phyloP scores from a whole-genome alignment of 2,797 vertebrate genomes.

The Varecia variegata region DNA sequence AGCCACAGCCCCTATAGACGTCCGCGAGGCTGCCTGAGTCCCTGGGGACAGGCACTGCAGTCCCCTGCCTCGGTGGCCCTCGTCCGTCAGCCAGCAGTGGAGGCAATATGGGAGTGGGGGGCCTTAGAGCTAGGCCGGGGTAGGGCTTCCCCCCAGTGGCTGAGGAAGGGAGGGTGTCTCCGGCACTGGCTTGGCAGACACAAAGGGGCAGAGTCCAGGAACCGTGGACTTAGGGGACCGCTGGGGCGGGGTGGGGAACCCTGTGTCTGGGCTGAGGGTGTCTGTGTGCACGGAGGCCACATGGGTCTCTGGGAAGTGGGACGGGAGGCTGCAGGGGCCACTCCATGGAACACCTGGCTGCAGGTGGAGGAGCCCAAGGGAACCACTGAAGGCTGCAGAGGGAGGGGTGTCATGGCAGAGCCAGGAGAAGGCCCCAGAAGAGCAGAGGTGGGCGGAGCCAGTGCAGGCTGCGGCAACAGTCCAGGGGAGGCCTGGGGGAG shows the following conservation, averaged over 20 bases:
- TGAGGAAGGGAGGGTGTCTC: background rate
- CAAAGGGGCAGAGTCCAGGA: background rate
- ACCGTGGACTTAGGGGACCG: accelerated
- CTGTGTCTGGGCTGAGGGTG: too few species aligned
- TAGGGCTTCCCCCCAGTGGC: accelerated
- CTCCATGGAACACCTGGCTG: accelerated
- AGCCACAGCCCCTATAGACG: background rate
- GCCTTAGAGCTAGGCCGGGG: background rate
- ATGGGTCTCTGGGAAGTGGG: background rate
- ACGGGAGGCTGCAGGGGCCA: background rate
- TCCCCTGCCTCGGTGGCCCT: accelerated
- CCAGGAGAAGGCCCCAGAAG: accelerated
- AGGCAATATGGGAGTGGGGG: accelerated
- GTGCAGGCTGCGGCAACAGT: too few species aligned
- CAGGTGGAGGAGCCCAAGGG: background rate
- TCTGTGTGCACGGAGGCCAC: background rate
- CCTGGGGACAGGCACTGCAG: background rate
- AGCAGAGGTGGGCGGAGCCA: accelerated
- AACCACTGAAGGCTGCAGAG: background rate
- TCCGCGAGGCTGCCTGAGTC: too few species aligned
- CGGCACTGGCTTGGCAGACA: background rate
- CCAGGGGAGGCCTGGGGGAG: background rate
- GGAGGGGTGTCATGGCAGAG: accelerated
- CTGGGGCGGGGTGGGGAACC: background rate
- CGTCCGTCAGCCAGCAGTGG: background rate